phyloP scores from a whole-genome alignment of 2,113 vertebrate genomes.

The Eidolon helvum region DNA sequence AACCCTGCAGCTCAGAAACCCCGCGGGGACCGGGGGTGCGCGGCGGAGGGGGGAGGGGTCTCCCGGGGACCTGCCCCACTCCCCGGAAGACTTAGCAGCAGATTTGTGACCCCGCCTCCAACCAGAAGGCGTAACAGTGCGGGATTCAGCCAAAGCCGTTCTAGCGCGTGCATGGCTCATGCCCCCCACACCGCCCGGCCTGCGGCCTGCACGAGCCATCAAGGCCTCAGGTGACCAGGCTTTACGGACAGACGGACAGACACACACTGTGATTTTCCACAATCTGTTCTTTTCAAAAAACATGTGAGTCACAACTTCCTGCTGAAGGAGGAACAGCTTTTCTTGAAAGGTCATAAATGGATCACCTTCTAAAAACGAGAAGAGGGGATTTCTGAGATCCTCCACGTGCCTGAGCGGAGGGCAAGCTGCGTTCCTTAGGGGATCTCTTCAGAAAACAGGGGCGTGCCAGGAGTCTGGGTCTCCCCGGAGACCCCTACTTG shows the following conservation, averaged over 20 bases:
- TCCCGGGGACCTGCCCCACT: background rate
- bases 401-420: rapidly evolving
- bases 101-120: too few relatives aligned
- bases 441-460: background rate
- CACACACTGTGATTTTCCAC: rapidly evolving
- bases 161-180: background rate
- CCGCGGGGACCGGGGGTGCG: too few relatives aligned
- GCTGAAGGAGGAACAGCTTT: background rate
- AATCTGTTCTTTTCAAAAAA: background rate
- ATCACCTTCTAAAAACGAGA: background rate
- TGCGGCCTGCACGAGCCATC: rapidly evolving
- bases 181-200: too few relatives aligned
- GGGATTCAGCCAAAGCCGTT: background rate
- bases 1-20: rapidly evolving
- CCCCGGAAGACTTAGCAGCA: background rate
- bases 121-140: background rate
- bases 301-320: background rate
- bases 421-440: background rate
- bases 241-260: background rate
- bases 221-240: background rate
- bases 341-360: background rate
- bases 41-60: background rate
- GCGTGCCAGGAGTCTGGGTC: rapidly evolving
- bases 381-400: background rate
- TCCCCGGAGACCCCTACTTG: rapidly evolving